Conservation (phyloP, 2,888 invertebrate genomes). For the Melieria picta region DNA sequence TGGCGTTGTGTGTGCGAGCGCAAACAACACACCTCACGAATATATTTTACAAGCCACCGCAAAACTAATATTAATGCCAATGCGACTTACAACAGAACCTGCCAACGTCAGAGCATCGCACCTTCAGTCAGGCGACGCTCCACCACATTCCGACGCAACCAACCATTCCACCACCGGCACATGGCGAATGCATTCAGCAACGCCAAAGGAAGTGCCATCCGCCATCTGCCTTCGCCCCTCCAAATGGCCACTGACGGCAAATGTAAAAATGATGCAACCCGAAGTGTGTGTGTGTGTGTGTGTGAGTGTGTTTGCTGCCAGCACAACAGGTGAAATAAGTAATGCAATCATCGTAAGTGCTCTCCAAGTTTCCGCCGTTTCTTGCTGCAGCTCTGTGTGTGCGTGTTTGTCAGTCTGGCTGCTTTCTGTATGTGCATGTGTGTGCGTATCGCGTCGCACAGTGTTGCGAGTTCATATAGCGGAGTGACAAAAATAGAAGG, state of each 20-base stretch:
- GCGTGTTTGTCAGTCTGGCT: background rate
- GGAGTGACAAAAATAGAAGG: no score
- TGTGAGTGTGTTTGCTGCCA: background rate
- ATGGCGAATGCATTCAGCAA: conserved; percentile 6
- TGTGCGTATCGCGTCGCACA: background rate
- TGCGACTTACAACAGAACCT: no score
- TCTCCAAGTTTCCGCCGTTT: conserved; percentile 19
- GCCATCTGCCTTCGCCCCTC: background rate
- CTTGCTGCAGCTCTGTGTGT: background rate
- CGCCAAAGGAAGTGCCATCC: background rate
- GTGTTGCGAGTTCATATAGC: no score
- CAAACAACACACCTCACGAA: no score
- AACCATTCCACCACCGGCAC: no score
- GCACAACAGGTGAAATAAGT: conserved; percentile 20
- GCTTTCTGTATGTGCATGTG: no score
- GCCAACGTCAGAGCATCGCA: no score
- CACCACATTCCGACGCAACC: no score
- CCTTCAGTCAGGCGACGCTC: no score
- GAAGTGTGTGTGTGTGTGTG: background rate
- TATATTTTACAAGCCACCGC: conserved; percentile 12
- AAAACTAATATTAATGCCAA: conserved; percentile 16
- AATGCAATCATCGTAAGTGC: conserved; percentile 44
- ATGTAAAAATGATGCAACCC: no score
- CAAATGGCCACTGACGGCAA: background rate
- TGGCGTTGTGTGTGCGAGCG: no score